Base-by-base conservation (phyloP, 1,140 invertebrate species). In the Yoshiicerus persimilis region DNA sequence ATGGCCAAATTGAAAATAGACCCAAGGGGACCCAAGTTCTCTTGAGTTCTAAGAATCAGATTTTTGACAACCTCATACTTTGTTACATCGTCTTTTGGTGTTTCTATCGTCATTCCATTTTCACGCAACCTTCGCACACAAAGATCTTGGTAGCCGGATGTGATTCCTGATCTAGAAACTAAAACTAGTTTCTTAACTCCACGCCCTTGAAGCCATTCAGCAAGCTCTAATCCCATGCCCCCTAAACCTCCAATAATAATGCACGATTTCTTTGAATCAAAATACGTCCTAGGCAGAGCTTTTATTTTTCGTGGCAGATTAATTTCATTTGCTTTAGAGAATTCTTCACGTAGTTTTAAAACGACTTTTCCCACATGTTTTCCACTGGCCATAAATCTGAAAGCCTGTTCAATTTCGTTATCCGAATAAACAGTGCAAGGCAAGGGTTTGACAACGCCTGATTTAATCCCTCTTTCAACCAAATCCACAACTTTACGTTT, bases 311-410 rank as follows among this genome's bases (percentile, higher is more conserved):
- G 89, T 99, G 98, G 92, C 99, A 98, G 93, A 97, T 98, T 56
- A 98, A 10, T 39, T 38, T 20, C 93, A 93, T 84, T 34, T 23
- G 64, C 36, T 10, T 62, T 25, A 92, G n/a, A n/a, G n/a, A 97
- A 96, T 92, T 98, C 96, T 27, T 96, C 94, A 30, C 96, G 94
- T 75, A 99, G 96, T 92, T 98, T 96, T 70, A 99, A 92, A 13
- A 99, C 91, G 11, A 99, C 98, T 94, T 99, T 99, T 90, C 98
- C 98, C 89, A 99, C 98, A 92, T 99, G 98, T 93, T 98, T 98
- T 39, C 98, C 98, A 2, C 96, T 95, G n/a, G 97, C 98, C 97
- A 99, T 99, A 92, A 95, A 99, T 89, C 95, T 94, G 94, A 99
- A 99, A 2, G 97, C 98, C 92, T 97, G 96, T 92, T 99, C 98